These are phyloP conservation scores for Thaleichthys pacificus DNA, from an alignment of 2,797 vertebrate genomes.

Conservation along the genomic window DNA sequence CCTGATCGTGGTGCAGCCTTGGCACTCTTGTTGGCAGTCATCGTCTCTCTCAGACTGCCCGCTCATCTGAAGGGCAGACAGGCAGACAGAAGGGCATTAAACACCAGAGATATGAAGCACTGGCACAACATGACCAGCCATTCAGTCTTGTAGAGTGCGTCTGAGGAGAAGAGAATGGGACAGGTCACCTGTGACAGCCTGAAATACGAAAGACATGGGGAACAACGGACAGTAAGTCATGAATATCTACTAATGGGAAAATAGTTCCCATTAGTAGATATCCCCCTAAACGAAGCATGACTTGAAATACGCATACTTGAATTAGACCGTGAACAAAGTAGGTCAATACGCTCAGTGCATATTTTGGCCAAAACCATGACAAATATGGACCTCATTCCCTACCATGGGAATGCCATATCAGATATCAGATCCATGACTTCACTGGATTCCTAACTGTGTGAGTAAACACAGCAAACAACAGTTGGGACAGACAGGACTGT, in stretches of 20 bases:
- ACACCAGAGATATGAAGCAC: neutral
- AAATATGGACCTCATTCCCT: slow-evolving; percentile 34
- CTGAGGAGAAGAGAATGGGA: too few relatives aligned
- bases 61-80: slow-evolving; percentile 75
- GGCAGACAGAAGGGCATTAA: slow-evolving; percentile 18
- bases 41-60: slow-evolving; percentile 81
- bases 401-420: slow-evolving; percentile 19
- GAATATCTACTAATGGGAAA: slow-evolving; percentile 9
- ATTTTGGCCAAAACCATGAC: slow-evolving; percentile 20
- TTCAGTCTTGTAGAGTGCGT: too few relatives aligned
- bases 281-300: slow-evolving; percentile 2
- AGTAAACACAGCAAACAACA: slow-evolving; percentile 28
- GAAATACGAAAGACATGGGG: neutral
- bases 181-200: neutral
- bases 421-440: slow-evolving; percentile 25
- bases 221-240: neutral
- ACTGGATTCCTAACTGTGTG: slow-evolving; percentile 23
- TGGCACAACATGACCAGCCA: neutral
- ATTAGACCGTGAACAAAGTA: slow-evolving; percentile 9
- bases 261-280: too few relatives aligned
- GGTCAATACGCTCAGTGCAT: slow-evolving; percentile 19
- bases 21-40: slow-evolving; percentile 98
- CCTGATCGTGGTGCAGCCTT: slow-evolving; percentile 84
- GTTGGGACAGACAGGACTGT: slow-evolving; percentile 14
- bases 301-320: slow-evolving; percentile 9